These are phyloP conservation scores for Heteractis magnifica DNA, from an alignment of 92 coral and sea anemone species.

Conservation along the genomic window DNA sequence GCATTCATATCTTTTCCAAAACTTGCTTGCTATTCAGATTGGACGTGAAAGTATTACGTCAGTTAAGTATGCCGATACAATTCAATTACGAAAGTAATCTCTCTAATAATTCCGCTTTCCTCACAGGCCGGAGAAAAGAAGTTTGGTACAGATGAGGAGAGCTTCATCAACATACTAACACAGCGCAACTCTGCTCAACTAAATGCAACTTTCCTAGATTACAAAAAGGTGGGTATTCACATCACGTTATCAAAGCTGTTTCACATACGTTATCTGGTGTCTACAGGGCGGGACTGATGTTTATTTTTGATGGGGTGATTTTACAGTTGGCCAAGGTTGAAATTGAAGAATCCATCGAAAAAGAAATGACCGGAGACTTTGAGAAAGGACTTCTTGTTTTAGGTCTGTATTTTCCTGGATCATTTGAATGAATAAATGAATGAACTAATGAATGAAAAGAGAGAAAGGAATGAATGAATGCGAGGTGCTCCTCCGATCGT, in stretches of 20 bases:
- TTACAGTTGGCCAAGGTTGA: conserved; percentile 51
- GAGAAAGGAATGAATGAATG: no score
- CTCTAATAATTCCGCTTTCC: background rate
- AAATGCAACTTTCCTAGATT: conserved; percentile 62
- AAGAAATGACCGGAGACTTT: conserved; percentile 70
- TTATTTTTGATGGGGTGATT: background rate
- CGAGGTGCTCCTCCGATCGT: no score
- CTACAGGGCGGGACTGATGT: no score
- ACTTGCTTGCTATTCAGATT: no score
- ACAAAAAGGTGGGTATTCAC: conserved; percentile 60
- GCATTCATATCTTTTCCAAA: no score
- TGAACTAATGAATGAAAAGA: no score
- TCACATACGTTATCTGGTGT: no score
- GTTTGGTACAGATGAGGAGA: conserved; percentile 70
- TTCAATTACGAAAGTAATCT: no score
- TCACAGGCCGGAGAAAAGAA: conserved; percentile 66
- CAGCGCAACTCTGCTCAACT: conserved; percentile 58
- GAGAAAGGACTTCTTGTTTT: conserved; percentile 65
- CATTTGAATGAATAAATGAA: background rate
- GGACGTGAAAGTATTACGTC: no score
- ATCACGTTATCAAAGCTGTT: no score
- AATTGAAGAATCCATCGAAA: conserved; percentile 55
- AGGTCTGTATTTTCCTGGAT: conserved; percentile 36
- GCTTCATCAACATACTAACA: conserved; percentile 56
- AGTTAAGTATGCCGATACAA: no score